Evolutionary conservation across 2,888 invertebrate species (phyloP), one percentile per base, ranked within the genome.

Genomic region (Mycogona germanica): DNA sequence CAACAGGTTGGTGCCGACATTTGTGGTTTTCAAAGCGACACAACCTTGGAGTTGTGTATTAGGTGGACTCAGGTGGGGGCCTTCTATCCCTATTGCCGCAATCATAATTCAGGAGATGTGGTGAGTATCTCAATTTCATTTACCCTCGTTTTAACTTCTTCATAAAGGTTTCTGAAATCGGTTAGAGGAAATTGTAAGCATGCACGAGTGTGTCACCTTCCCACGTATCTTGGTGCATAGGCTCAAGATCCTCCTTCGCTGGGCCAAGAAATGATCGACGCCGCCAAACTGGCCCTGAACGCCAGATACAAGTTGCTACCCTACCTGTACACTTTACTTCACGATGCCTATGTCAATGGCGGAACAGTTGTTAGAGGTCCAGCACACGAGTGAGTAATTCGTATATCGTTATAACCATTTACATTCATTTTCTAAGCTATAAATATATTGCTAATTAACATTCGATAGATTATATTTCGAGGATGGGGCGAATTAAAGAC

Each of bases 301-400:
- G 60, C 64, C 5, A 61, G 73, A 21, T 74, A 74, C 62, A 61
- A 64, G 14, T 63, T 73, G n/a, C 62, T 73, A 17, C 72, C 73
- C 1, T 71, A 69, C 59, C 66, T 74, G 14, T 74, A 74, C 65
- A 70, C 73, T 1, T 64, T 69, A 5, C 64, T 73, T 60, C 67
- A 68, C 57, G 49, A 62, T 17, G 68, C 69, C 3, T 65, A 66
- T 58, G 61, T 58, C 14, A 56, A 61, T 37, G 72, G 71, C 3
- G 59, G 60, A 37, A 67, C 69, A 3, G 71, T 71, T 9, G 63
- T 65, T 9, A 59, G 70, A 19, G 66, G 71, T 0, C 59, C 72
- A n/a, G 58, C 68, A 45, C 67, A 67, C 52, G 69, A 70, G 67
- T 69, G 35, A 57, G 60, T n/a, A n/a, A n/a, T n/a, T n/a, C n/a